Base-by-base conservation (phyloP, 2,888 invertebrate species). In the Hemithea aestivaria region DNA sequence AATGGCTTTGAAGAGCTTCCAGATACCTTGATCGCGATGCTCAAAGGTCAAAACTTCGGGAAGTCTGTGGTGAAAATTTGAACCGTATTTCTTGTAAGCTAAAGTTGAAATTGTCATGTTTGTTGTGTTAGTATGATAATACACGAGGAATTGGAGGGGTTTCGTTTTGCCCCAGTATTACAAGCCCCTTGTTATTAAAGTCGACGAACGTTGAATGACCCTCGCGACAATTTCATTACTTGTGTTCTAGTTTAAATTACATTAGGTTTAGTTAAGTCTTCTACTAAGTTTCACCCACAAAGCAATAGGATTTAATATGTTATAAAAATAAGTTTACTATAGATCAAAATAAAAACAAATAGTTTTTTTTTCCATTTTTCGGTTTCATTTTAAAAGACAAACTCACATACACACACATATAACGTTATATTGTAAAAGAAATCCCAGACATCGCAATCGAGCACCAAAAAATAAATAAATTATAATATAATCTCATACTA, bases 1-100 rank as follows among this genome's bases (percentile, higher is more conserved):
- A 58, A 58, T 41, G 72, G 68, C 31, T 73, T 73, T 49, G 59
- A 66, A 55, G 43, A 56, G 37, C 63, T 72, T 21, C 68, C 70
- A 12, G 51, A 50, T 30, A 52, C 66, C 8, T 62, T 70, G 23
- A 55, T 64, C 21, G 52, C 41, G 7, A 51, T 53, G 59, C 41
- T 60, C 31, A 60, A 50, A 50, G 70, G 69, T 11, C 59, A 62
- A 22, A 53, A 45, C 40, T 20, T 69, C 1, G 68, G 67, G 0
- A 72, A 68, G 23, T 52, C 60, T 5, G 47, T 68, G 29, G 65
- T 71, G 51, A 66, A 63, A 62, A 22, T 70, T 43, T 68, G 46
- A 62, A 41, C 40, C 49, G 37, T 60, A 44, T 26, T n/a, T 0
- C 12, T 9, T 12, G 37, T 25, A 10, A 2, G 11, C 29, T 53